Conservation (phyloP, 2,888 invertebrate species). For the Nymphalis polychloros region DNA sequence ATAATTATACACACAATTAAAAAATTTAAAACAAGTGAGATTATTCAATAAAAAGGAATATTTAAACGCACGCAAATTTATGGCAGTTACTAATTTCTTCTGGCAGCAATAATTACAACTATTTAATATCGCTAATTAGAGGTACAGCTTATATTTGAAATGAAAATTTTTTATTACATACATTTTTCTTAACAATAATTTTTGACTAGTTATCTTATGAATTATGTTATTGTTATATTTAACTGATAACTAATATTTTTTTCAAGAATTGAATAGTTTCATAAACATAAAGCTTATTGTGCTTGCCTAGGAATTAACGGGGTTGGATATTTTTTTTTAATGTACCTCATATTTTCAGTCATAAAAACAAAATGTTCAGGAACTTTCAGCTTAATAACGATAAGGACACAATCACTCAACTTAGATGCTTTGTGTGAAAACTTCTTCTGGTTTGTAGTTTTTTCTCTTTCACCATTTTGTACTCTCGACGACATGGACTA, state of each 20-base stretch:
- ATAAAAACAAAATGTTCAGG: constrained; percentile 38
- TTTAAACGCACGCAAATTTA: constrained; percentile 27
- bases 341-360: constrained; percentile 21
- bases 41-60: constrained; percentile 9
- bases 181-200: constrained; percentile 21
- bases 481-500: constrained; percentile 90
- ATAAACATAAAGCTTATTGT: constrained; percentile 10
- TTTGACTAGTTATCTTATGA: constrained; percentile 24
- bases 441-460: constrained; percentile 84
- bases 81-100: constrained; percentile 38
- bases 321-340: constrained; percentile 6
- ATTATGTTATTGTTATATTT: constrained; percentile 14
- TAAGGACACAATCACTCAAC: constrained; percentile 49
- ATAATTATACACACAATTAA: too few species aligned
- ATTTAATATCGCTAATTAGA: constrained; percentile 23
- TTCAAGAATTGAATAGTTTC: neutral
- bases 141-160: constrained; percentile 21
- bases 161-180: constrained; percentile 6
- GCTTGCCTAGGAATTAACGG: constrained; percentile 10
- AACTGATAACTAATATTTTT: constrained; percentile 1
- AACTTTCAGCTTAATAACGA: constrained; percentile 39
- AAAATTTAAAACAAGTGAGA: neutral
- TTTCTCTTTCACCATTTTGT: constrained; percentile 87
- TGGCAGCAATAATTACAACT: constrained; percentile 33
- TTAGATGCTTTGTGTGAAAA: constrained; percentile 76